Conservation (phyloP, 2,888 invertebrate genomes). For the Melieria crassipennis region DNA sequence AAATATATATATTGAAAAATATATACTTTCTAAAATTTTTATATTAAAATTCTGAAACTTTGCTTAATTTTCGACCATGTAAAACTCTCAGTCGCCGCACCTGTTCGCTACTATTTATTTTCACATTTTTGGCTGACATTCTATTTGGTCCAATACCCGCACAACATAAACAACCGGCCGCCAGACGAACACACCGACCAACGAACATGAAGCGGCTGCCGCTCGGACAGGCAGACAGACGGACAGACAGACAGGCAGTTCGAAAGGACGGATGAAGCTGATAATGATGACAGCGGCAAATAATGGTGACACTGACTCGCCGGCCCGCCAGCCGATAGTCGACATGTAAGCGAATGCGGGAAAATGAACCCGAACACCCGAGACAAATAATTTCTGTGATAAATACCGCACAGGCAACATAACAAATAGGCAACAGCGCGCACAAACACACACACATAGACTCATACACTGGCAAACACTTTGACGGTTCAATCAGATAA, state of each 20-base stretch:
- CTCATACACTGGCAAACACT: neutral
- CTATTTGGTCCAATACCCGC: conserved; percentile 12
- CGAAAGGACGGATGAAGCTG: conserved; percentile 9
- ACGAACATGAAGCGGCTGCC: conserved; percentile 12
- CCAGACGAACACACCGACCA: neutral
- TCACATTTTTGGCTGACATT: neutral
- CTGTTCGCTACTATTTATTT: too few relatives aligned
- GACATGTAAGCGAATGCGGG: too few relatives aligned
- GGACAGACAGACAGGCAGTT: neutral
- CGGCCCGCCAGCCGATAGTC: too few relatives aligned
- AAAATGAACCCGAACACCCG: conserved; percentile 33
- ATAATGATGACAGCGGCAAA: conserved; percentile 24
- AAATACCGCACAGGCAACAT: conserved; percentile 2
- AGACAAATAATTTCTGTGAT: conserved; percentile 39
- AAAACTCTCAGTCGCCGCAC: too few relatives aligned
- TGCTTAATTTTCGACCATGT: too few relatives aligned
- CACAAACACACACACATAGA: neutral
- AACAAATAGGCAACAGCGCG: neutral
- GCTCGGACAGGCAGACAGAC: neutral
- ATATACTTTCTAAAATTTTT: too few relatives aligned
- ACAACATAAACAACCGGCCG: neutral
- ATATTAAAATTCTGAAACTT: too few relatives aligned
- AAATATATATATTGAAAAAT: too few relatives aligned
- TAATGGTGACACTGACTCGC: conserved; percentile 29
- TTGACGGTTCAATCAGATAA: conserved; percentile 34